Evolutionary conservation across 2,797 vertebrate species (phyloP).

Genomic region (Benthosema pterotum): DNA sequence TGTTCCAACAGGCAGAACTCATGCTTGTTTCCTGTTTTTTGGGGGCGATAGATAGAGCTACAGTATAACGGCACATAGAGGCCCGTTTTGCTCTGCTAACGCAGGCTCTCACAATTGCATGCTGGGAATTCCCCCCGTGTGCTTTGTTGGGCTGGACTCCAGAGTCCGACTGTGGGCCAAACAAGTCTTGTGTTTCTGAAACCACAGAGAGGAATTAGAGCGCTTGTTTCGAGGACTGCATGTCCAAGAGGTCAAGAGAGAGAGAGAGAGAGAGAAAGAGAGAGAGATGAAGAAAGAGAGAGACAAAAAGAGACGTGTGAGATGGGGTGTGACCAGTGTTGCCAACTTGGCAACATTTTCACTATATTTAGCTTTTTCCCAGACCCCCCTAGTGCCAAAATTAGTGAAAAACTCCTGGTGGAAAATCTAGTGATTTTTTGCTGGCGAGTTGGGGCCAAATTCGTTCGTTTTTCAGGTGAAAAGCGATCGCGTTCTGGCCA

Average conservation of each 20-base stretch:
- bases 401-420: no score
- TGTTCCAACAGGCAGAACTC: constrained; percentile 19
- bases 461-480: no score
- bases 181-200: constrained; percentile 37
- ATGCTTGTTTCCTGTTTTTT: constrained; percentile 44
- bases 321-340: no score
- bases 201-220: constrained; percentile 35
- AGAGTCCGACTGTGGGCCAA: constrained; percentile 45
- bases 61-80: not conserved
- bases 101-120: constrained; percentile 42
- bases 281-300: no score
- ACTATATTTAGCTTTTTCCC: no score
- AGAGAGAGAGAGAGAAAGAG: constrained; percentile 40
- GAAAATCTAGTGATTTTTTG: no score
- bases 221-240: constrained; percentile 34
- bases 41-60: constrained; percentile 28
- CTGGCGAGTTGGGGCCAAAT: no score
- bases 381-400: no score
- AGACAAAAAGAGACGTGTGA: no score
- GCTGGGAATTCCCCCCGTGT: constrained; percentile 55
- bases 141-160: constrained; percentile 50
- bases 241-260: constrained; percentile 43
- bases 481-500: no score
- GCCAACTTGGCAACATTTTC: no score
- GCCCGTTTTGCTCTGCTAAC: constrained; percentile 35